Base-by-base conservation (phyloP, 1,140 invertebrate species). In the Augochlora pura region DNA sequence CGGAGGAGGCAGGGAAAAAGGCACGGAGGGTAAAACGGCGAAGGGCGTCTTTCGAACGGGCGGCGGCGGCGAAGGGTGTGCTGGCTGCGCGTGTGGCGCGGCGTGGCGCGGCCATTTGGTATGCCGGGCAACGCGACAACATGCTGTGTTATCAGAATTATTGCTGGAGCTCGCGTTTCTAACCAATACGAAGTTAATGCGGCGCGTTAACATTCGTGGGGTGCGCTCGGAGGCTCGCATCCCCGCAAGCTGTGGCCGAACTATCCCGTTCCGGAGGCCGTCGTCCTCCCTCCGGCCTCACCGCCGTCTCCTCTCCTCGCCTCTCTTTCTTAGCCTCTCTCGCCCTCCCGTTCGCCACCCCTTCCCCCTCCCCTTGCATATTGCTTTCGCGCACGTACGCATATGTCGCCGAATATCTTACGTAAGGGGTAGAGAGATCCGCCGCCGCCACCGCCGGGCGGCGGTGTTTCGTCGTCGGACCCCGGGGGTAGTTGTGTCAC, bases 121-220 rank as follows among this genome's bases (percentile, higher is more conserved):
- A 93, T 93, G 91, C 91, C 85, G 89, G 82, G 88, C 90, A 89
- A 91, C 91, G 91, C 91, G 91, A 93, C 92, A 92, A 92, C 92
- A 92, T 92, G 92, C 91, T 92, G 92, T 87, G 91, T 92, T 92
- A 93, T 92, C 92, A 91, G 89, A 93, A 92, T 92, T 92, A 92
- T 92, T 91, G 89, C 91, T 62, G 67, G 77, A 77, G 81, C 83
- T 82, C 85, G 84, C 80, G 73, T 86, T 86, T 89, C 89, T 88
- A 88, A 90, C 89, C 90, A 89, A 91, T 91, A 89, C 88, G 85
- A 86, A 86, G 88, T 89, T 93, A 91, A 93, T 92, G 90, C 90
- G 86, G 85, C 89, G 88, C 91, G 92, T 92, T 93, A 92, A 92
- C 91, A 93, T 93, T 93, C 92, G 90, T 90, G 86, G 88, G 90